phyloP scores from a whole-genome alignment of 2,888 invertebrate species.

The Malachius bipustulatus region DNA sequence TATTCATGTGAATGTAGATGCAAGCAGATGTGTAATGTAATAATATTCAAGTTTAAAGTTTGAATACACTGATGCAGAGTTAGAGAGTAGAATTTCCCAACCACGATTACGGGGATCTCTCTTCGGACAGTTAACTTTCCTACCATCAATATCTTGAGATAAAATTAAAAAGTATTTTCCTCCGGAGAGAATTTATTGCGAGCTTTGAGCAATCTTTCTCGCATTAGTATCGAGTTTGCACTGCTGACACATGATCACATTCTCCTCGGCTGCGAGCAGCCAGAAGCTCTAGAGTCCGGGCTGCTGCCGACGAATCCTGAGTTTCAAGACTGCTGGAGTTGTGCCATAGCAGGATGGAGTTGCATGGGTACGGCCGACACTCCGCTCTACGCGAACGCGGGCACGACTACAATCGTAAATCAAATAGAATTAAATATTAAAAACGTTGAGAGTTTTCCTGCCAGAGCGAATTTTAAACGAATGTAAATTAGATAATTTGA shows the following conservation, averaged over 20 bases:
- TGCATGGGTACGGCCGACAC: conserved; percentile 8
- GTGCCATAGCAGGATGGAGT: neutral
- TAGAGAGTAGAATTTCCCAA: too few relatives aligned
- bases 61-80: too few relatives aligned
- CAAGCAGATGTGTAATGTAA: too few relatives aligned
- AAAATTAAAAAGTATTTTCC: conserved; percentile 40
- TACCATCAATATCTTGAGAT: conserved; percentile 25
- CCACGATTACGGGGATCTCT: conserved; percentile 3
- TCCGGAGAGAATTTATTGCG: conserved; percentile 37
- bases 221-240: conserved; percentile 38
- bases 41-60: too few relatives aligned
- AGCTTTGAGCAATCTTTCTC: conserved; percentile 34
- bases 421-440: conserved; percentile 41
- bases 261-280: conserved; percentile 20
- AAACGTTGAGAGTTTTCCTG: conserved; percentile 37
- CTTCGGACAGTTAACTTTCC: conserved; percentile 1
- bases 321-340: neutral
- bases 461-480: conserved; percentile 39
- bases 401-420: conserved; percentile 38
- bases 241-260: conserved; percentile 32
- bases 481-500: conserved; percentile 42
- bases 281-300: too few relatives aligned
- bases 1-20: too few relatives aligned
- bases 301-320: neutral
- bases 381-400: conserved; percentile 24